Evolutionary conservation across 2,888 invertebrate genomes (phyloP), one percentile per base, ranked within the genome.

Genomic region (Neria commutata): DNA sequence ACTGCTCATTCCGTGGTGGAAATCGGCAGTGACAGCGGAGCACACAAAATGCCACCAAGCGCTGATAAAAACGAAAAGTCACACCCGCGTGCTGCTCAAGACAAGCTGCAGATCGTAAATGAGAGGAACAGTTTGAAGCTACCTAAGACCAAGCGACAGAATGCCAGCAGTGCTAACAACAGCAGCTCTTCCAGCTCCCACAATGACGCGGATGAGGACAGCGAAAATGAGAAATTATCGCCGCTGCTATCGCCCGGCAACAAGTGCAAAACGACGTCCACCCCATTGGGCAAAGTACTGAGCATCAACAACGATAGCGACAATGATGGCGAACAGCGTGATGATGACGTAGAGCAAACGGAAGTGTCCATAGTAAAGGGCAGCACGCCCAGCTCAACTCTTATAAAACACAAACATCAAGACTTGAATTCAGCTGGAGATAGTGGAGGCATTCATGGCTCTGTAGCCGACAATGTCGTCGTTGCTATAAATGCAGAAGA

Each of bases 141-240:
- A 26, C 66, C 67, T 10, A 72, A 37, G n/a, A 19, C 3, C 8
- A 5, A 4, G 6, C 6, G n/a, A 37, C 8, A n/a, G 14, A 37
- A n/a, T 37, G 4, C 37, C 14, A 37, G 11, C 16, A n/a, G 54
- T 54, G 62, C 56, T 33, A 68, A 65, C 54, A 64, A 60, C 29
- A 57, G 53, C 57, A 63, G 60, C 63, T 46, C 67, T 47, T 34
- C 67, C 10, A 51, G 56, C 24, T 49, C 62, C 25, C 66, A 67
- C 40, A 64, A 58, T 6, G 69, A 71, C 42, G 73, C 85, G 46
- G 91, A 90, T 72, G 90, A 90, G 67, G 92, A 92, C 75, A 92
- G 92, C 75, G 92, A 93, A 79, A 89, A 89, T 50, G 93, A 93
- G 81, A 88, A 92, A 68, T 81, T 92, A 55, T 92, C 92, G 17